Evolutionary conservation across 2,797 vertebrate species (phyloP).

Genomic region (Parotocinclus haroldoi): DNA sequence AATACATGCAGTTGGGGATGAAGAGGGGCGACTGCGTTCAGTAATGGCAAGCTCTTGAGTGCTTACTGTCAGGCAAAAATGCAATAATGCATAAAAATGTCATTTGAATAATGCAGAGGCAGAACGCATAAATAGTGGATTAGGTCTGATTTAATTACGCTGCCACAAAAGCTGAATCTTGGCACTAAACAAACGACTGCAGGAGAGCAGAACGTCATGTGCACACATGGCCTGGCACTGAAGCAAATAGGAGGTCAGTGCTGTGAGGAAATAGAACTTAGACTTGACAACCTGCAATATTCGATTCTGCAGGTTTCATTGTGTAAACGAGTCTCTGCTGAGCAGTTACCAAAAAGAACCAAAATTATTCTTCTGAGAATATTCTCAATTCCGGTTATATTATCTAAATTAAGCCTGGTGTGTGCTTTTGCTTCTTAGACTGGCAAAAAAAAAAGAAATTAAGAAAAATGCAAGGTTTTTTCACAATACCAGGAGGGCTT

Average conservation of each 20-base stretch:
- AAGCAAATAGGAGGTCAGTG: constrained; percentile 54
- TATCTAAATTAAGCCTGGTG: too few relatives aligned
- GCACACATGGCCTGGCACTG: constrained; percentile 57
- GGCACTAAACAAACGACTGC: constrained; percentile 68
- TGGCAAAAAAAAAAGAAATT: too few relatives aligned
- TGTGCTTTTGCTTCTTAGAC: too few relatives aligned
- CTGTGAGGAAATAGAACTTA: constrained; percentile 58
- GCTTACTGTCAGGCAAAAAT: constrained; percentile 63
- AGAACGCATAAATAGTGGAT: constrained; percentile 77
- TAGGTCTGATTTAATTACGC: constrained; percentile 78
- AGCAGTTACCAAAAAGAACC: too few relatives aligned
- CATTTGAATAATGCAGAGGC: constrained; percentile 75
- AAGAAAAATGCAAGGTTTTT: too few relatives aligned
- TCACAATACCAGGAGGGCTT: too few relatives aligned
- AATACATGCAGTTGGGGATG: constrained; percentile 63
- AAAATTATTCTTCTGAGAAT: too few relatives aligned
- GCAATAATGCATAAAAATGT: constrained; percentile 75
- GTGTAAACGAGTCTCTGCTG: too few relatives aligned
- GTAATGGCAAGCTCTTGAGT: constrained; percentile 62
- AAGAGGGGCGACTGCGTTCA: constrained; percentile 53
- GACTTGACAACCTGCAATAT: constrained; percentile 36
- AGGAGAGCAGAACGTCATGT: constrained; percentile 59
- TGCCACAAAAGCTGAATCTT: constrained; percentile 61
- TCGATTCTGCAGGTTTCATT: not conserved
- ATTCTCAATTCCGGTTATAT: too few relatives aligned